A percentile compares a stretch with the other conserved stretches of the same genome.
Conservation (phyloP, 2,888 invertebrate genomes). For the Drosophila buzzatii region DNA sequence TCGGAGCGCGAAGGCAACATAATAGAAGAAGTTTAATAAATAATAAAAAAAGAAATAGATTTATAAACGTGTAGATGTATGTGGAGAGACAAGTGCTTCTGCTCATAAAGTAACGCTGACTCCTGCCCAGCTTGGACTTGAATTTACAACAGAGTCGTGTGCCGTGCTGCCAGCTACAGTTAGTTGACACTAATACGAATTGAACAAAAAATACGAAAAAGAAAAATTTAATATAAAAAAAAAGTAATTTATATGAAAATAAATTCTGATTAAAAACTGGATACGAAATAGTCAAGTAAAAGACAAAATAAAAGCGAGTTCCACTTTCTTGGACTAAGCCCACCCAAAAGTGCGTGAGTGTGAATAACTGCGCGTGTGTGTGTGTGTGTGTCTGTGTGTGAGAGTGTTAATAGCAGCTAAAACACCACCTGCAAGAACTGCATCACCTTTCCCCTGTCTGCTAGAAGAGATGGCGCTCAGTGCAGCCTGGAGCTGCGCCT, state of each 20-base stretch:
- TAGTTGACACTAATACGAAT: conserved; percentile 81
- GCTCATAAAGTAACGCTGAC: conserved; percentile 25
- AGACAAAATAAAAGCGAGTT: conserved; percentile 32
- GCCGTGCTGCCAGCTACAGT: conserved; percentile 72
- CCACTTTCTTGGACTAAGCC: conserved; percentile 9
- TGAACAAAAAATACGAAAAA: conserved; percentile 33
- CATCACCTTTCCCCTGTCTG: not conserved
- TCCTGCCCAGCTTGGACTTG: conserved; percentile 38
- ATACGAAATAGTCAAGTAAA: conserved; percentile 18
- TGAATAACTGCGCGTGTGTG: conserved; percentile 32
- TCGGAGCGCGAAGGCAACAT: conserved; percentile 33
- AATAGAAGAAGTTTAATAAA: conserved; percentile 15
- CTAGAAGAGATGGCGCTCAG: conserved; percentile 59
- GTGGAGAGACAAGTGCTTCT: conserved; percentile 23
- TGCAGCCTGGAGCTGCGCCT: conserved; percentile 63
- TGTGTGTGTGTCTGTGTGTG: conserved; percentile 24
- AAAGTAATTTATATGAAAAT: conserved; percentile 20
- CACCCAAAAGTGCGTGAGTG: conserved; percentile 27
- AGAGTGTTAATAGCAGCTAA: conserved; percentile 25
- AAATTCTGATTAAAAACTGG: conserved; percentile 19
- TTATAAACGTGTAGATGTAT: not conserved
- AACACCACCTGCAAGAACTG: conserved; percentile 6
- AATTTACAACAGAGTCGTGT: conserved; percentile 13
- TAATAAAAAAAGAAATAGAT: conserved; percentile 19
- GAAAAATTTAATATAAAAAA: conserved; percentile 11